Base-by-base conservation (phyloP, 2,797 vertebrate genomes). In the Typhlichthys subterraneus region DNA sequence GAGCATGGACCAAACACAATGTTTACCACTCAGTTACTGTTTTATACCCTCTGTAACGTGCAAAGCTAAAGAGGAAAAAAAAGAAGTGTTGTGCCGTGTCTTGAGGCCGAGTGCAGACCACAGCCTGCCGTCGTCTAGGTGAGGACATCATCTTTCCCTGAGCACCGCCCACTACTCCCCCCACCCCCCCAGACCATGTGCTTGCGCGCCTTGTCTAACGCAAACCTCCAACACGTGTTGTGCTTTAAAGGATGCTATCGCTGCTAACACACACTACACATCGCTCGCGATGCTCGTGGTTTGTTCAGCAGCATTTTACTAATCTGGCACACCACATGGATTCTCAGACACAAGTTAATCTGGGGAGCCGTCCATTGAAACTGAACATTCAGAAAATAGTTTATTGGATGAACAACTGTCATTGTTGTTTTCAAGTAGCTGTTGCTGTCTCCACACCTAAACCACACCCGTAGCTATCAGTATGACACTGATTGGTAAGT, bases 31-130 rank as follows among this genome's bases (percentile, higher is more conserved):
- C 73, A 65, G n/a, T 75, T 50, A 78, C 15, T 65, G 57, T 57
- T 65, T 29, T 52, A 14, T 62, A 52, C 61, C 59, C 48, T 61
- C 61, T 76, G 60, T 47, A 67, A 78, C 61, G 71, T 77, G 23
- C 23, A 73, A 89, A 93, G 93, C 88, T 87, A 46, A 94, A 94
- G 92, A 91, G 83, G 88, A 93, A 86, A 84, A 94, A 93, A 92
- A 93, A 91, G 90, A 94, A 93, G 87, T 94, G 92, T 89, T 94
- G 91, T 76, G 90, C 89, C 81, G 83, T 94, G 79, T 94, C 90
- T 64, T 95, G 92, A 93, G 73, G 65, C 61, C 61, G 59, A 67
- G 73, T 53, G 54, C 76, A 67, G 63, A 69, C 55, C 60, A 38
- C 46, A 77, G 69, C 70, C 9, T 6, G 61, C 47, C 56, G 69